A percentile compares a stretch with the other conserved stretches of the same genome.
Evolutionary conservation across 2,797 vertebrate species (phyloP).

Genomic region (Pyrocephalus nanus): DNA sequence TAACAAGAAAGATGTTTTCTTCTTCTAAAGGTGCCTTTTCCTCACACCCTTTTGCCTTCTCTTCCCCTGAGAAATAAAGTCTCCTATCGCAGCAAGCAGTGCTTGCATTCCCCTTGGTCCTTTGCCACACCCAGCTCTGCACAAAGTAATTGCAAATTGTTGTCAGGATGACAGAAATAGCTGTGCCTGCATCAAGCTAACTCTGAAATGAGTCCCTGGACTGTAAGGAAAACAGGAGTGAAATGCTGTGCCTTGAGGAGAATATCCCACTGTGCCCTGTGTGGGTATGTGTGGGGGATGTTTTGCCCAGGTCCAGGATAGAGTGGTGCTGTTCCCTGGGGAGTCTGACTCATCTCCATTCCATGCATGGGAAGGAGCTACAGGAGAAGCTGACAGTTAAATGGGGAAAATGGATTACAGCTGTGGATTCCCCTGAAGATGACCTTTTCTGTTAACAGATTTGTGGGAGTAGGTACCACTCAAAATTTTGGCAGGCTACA

Average conservation of each 20-base stretch:
- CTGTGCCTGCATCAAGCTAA: background rate
- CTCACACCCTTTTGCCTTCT: background rate
- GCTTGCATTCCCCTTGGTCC: background rate
- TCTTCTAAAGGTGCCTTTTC: background rate
- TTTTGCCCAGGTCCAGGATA: background rate
- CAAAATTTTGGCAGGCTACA: background rate
- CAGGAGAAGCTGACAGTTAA: background rate
- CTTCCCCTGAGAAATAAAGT: background rate
- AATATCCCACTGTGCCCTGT: background rate
- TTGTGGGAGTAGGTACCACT: background rate
- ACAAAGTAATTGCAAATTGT: background rate
- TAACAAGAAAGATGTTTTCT: background rate
- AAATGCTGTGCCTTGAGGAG: background rate
- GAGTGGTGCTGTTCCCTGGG: background rate
- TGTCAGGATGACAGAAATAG: background rate
- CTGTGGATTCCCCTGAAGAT: background rate
- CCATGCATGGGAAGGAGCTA: background rate
- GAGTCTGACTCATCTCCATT: background rate
- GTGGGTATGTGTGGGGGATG: accelerated
- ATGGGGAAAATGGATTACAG: background rate
- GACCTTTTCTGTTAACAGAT: background rate
- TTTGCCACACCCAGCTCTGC: no score
- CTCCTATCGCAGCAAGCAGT: background rate
- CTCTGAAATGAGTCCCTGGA: background rate
- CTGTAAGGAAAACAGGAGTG: background rate